Evolutionary conservation across 2,888 invertebrate species (phyloP).

Genomic region (Pyrrhia umbra): DNA sequence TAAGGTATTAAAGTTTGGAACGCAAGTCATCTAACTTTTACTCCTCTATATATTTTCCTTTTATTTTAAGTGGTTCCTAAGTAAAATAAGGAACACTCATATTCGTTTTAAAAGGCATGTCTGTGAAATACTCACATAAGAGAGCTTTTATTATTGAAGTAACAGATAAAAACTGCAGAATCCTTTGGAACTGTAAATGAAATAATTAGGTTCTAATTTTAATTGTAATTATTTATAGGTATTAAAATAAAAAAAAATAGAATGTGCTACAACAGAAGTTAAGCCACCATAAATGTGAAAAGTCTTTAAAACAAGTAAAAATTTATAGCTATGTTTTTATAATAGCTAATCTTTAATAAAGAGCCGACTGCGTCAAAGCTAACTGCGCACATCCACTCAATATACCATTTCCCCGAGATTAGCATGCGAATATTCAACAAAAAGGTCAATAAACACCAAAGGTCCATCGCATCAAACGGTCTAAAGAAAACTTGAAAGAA

Average conservation of each 20-base stretch:
- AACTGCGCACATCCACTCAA: constrained; percentile 7
- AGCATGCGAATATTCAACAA: constrained; percentile 39
- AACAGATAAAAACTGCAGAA: background rate
- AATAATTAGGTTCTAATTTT: too few species aligned
- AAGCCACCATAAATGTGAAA: background rate
- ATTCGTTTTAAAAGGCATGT: background rate
- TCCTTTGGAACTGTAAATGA: too few species aligned
- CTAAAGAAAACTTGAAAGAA: constrained; percentile 50
- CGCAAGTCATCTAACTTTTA: constrained; percentile 39
- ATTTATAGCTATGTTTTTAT: background rate
- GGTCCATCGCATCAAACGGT: constrained; percentile 50
- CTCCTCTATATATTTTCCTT: constrained; percentile 13
- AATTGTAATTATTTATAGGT: too few species aligned
- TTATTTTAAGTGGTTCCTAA: background rate
- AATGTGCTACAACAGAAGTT: background rate
- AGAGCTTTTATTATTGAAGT: background rate
- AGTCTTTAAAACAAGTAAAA: background rate
- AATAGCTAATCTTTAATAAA: background rate
- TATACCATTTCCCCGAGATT: constrained; percentile 17
- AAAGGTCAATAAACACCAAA: constrained; percentile 46
- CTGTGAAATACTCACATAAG: background rate
- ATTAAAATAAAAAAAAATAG: background rate
- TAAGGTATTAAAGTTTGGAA: constrained; percentile 47
- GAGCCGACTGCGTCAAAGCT: constrained; percentile 1
- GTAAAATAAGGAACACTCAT: background rate